Evolutionary conservation across 2,888 invertebrate genomes (phyloP), one percentile per base, ranked within the genome.

Genomic region (Rhaphigaster nebulosa): DNA sequence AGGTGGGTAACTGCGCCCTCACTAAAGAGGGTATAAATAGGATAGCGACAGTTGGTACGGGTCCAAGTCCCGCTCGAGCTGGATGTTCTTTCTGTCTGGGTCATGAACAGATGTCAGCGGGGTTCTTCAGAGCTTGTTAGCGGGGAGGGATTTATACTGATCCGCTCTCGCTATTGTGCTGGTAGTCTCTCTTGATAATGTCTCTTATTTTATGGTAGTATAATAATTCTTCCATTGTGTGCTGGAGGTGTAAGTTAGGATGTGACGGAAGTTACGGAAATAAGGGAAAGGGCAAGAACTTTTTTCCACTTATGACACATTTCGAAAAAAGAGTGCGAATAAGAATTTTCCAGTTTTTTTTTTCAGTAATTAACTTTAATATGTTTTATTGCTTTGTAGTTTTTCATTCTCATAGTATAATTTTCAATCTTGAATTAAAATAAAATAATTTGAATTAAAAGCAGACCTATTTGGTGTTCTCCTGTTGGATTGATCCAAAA

Each of bases 21-120:
- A 15, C 45, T 41, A 84, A 50, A 84, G 84, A 45, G 84, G 70
- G 15, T 84, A 84, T 84, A 84, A 84, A 84, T 84, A 84, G 84
- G 84, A 18, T 26, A 50, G 45, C n/a, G 84, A 38, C 45, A 50
- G 45, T 84, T 84, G 84, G 84, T 84, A 84, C 45, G 45, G 84
- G 84, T 84, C 84, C 84, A 84, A 84, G 84, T 84, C 84, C 84
- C 41, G 84, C 80, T 45, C 26, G 45, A 1, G 41, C 1, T 13
- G 13, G 84, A n/a, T 41, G 84, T 50, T 84, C 45, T 50, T 84
- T 84, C 84, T 50, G 13, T n/a, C 45, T n/a, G 6, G 38, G 38
- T 38, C 70, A 76, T 38, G 70, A 76, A 38, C 34, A 76, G 70
- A 76, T 76, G 70, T 76, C 70, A 65, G 29, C 65, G 12, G 3